Base-by-base conservation (phyloP, 2,113 vertebrate genomes). In the Coptodon bakossiorum region DNA sequence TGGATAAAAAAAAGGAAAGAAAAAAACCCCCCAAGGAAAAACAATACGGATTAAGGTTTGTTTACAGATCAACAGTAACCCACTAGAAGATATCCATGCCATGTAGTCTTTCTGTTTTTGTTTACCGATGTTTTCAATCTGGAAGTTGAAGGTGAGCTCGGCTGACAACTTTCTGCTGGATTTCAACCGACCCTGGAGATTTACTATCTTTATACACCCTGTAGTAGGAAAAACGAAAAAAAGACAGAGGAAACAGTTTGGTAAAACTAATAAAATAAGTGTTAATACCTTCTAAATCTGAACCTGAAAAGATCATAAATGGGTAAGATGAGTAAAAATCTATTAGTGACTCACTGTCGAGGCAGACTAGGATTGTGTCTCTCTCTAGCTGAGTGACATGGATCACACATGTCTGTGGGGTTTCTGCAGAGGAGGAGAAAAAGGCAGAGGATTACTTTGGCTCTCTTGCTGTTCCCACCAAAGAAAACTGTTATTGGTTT, bases 161-260 rank as follows among this genome's bases (percentile, higher is more conserved):
- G 98, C 98, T 3, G 99, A 99, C 50, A 99, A 96, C 90, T 98
- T 99, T 90, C 97, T 98, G 95, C 97, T 99, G 91, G 98, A 99
- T 96, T 99, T 99, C 94, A 99, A 97, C 91, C 97, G 96, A 84
- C 99, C 98, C 91, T 98, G 98, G 81, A 99, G 97, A 95, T 99
- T 99, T 80, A 99, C 99, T 88, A 99, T 99, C 96, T 99, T 99
- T 96, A 99, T 99, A 94, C 97, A 99, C 86, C 98, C 99, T 99
- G 81, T 2, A 36, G 73, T 19, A 9, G 57, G 24, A 57, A 29
- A 68, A 19, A 22, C 10, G n/a, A 34, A 16, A 45, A 68, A 17
- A 56, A 7, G 6, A 53, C 2, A 52, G n/a, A 17, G 2, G 9
- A 24, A 22, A 34, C 11, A 13, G 43, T 5, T 16, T 10, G 59